Percentiles rank a stretch among this genome's conserved stretches.
These are phyloP conservation scores for Syngnathus scovelli DNA, from an alignment of 2,113 vertebrate genomes.

Conservation along the genomic window DNA sequence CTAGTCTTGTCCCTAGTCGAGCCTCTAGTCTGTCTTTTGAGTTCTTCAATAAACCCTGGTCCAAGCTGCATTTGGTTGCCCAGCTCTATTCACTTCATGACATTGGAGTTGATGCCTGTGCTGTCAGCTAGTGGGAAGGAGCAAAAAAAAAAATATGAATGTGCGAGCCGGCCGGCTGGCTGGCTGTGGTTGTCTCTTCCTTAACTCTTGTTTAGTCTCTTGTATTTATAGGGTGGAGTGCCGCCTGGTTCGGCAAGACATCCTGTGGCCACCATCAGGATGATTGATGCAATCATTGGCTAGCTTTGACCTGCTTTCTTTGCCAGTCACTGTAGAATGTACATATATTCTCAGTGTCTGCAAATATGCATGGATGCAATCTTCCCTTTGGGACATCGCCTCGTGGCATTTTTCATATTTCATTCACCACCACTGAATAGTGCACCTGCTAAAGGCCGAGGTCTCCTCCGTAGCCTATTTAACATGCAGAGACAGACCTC, in stretches of 20 bases:
- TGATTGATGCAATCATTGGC: conserved; percentile 51
- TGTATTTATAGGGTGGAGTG: conserved; percentile 56
- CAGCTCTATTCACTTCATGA: too few relatives aligned
- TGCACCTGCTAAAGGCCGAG: conserved; percentile 5
- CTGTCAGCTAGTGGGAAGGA: conserved; percentile 43
- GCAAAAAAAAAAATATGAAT: conserved; percentile 24
- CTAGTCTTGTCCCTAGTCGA: too few relatives aligned
- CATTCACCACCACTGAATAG: conserved; percentile 17
- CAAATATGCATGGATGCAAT: conserved; percentile 4
- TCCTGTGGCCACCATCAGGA: conserved; percentile 33
- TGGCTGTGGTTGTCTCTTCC: conserved; percentile 49
- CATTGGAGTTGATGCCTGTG: conserved; percentile 24
- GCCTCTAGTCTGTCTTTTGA: too few relatives aligned
- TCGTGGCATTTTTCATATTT: conserved; percentile 20
- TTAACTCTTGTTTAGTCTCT: conserved; percentile 60
- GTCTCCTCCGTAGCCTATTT: conserved; percentile 39
- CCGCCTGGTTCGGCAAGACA: conserved; percentile 49
- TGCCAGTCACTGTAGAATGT: conserved; percentile 3
- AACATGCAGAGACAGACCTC: conserved; percentile 53
- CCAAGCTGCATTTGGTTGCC: too few relatives aligned
- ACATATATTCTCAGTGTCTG: not conserved
- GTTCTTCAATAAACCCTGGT: too few relatives aligned
- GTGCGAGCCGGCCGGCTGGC: conserved; percentile 30
- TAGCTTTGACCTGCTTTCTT: conserved; percentile 31
- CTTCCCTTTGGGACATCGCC: not conserved